Evolutionary conservation across 1,140 invertebrate species (phyloP).

Genomic region (Cydia strobilella): DNA sequence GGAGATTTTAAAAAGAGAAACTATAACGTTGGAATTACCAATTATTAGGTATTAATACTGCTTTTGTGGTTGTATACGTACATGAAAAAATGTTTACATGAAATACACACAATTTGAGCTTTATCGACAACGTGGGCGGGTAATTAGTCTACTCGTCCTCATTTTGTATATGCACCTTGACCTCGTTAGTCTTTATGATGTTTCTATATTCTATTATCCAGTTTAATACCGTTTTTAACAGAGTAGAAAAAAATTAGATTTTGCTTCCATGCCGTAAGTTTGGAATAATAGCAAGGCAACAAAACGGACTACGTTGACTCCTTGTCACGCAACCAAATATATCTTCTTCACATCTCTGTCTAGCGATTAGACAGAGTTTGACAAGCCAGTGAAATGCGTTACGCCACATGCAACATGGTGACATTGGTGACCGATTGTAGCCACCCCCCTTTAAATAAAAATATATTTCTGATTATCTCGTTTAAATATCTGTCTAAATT

Average conservation of each 20-base stretch:
- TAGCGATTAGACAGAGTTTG: background rate
- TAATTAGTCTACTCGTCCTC: constrained; percentile 69
- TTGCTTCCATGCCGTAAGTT: background rate
- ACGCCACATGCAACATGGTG: no score
- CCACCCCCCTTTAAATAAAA: background rate
- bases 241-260: constrained; percentile 57
- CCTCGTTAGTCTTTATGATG: constrained; percentile 63
- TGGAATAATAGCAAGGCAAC: background rate
- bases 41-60: background rate
- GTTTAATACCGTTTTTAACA: constrained; percentile 66
- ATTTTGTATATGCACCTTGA: constrained; percentile 69
- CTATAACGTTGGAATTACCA: background rate
- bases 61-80: background rate
- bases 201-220: constrained; percentile 60
- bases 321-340: background rate
- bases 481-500: background rate
- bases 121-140: constrained; percentile 47
- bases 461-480: background rate
- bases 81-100: constrained; percentile 19
- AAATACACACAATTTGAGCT: constrained; percentile 4
- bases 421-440: no score
- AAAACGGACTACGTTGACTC: background rate
- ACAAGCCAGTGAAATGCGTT: background rate
- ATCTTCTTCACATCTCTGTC: background rate
- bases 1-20: background rate